Evolutionary conservation across 2,888 invertebrate species (phyloP), one percentile per base, ranked within the genome.

Genomic region (Allygus modestus): DNA sequence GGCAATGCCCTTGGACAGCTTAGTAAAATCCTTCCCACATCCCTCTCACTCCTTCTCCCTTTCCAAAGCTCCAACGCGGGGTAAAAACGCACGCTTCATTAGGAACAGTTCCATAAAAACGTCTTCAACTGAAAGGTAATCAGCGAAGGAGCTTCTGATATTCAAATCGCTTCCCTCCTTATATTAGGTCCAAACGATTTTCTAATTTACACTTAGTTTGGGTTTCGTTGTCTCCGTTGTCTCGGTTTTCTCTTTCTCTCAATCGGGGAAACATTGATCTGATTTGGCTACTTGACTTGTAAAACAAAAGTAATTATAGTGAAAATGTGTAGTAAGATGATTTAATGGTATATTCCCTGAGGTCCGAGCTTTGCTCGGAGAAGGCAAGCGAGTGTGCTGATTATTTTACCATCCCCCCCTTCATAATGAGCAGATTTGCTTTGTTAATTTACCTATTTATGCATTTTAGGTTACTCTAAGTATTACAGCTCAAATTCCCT

Each of bases 61-160:
- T 54, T 46, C 15, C 46, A 46, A 46, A 46, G 46, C 12, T 54
- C 23, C 54, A 11, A 51, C 20, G 20, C 20, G 54, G 15, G 20
- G 1, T 54, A 54, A 54, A 51, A 51, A 54, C 20, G 20, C 54
- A 23, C 54, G 54, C 54, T 54, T 54, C 54, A 54, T 54, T 54
- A 54, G 54, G 5, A 54, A 54, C 20, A 23, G 54, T 54, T 54
- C 54, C 54, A 23, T 54, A 23, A 54, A 54, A 54, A 54, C 54
- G 54, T 54, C 54, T 54, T 23, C 54, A 23, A 54, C 54, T 54
- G 54, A 20, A 54, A 54, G 54, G 54, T 54, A 54, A 54, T 54
- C 54, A 54, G 54, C 20, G 54, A 23, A 23, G 54, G 51, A n/a
- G 54, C 54, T 54, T 23, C 20, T 23, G 54, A 54, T 54, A 54